Evolutionary conservation across 2,797 vertebrate genomes (phyloP).

Genomic region (Chaunax sp.): DNA sequence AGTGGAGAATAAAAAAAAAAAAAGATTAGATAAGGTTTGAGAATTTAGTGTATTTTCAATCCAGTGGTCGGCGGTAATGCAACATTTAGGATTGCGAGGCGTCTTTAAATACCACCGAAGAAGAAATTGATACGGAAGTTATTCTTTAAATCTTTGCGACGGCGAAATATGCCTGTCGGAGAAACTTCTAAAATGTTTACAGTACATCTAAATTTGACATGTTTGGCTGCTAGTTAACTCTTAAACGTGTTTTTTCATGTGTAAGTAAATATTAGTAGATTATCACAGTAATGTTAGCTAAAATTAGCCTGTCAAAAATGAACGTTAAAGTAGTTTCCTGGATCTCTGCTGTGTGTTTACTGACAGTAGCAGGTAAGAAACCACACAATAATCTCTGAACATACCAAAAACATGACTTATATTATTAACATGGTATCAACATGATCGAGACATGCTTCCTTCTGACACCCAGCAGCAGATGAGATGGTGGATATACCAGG

Average conservation of each 20-base stretch:
- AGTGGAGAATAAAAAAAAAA: too few relatives aligned
- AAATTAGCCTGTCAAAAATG: constrained; percentile 19
- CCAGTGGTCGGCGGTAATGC: too few relatives aligned
- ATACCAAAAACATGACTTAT: not conserved
- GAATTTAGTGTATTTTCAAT: too few relatives aligned
- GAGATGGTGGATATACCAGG: constrained; percentile 84
- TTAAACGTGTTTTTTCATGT: not conserved
- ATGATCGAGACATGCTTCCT: not conserved
- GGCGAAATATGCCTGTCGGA: constrained; percentile 26
- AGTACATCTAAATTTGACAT: not conserved
- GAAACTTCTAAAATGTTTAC: not conserved
- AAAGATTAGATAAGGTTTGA: too few relatives aligned
- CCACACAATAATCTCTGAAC: not conserved
- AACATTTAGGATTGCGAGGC: too few relatives aligned
- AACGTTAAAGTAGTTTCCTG: not conserved
- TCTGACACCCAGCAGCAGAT: constrained; percentile 26
- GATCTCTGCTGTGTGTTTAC: constrained; percentile 32
- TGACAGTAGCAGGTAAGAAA: constrained; percentile 62
- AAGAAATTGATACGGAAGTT: too few relatives aligned
- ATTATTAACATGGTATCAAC: too few relatives aligned
- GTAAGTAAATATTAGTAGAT: not conserved
- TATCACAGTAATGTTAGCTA: not conserved
- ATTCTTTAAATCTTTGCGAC: not conserved
- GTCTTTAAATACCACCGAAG: too few relatives aligned
- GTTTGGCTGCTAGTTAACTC: not conserved